Conservation (phyloP, 2,888 invertebrate genomes). For the Eristalis arbustorum region DNA sequence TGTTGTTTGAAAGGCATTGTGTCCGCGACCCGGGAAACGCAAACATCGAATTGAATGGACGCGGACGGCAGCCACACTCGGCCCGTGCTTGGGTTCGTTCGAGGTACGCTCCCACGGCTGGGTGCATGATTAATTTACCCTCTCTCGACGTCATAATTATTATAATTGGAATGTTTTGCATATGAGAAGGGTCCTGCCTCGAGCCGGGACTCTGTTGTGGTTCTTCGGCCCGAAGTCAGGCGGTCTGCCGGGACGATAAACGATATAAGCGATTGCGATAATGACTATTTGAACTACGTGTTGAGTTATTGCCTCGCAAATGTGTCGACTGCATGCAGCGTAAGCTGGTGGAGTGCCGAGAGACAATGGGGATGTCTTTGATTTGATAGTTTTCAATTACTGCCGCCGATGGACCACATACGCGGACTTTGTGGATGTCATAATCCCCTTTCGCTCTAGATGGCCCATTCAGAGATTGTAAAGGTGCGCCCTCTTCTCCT, state of each 20-base stretch:
- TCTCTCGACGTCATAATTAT: constrained; percentile 66
- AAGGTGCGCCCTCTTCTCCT: neutral
- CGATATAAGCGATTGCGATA: constrained; percentile 26
- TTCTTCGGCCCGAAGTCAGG: constrained; percentile 4
- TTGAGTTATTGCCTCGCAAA: constrained; percentile 8
- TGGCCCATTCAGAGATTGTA: neutral
- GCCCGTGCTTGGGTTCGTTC: constrained; percentile 15
- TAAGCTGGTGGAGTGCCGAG: neutral
- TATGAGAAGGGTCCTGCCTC: constrained; percentile 32
- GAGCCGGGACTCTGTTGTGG: constrained; percentile 5
- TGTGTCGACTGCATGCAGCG: neutral
- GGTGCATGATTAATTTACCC: constrained; percentile 68
- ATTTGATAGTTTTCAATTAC: neutral
- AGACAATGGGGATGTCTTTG: neutral
- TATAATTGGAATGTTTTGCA: constrained; percentile 68
- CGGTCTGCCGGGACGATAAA: constrained; percentile 44
- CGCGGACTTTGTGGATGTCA: neutral
- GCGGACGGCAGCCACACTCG: neutral
- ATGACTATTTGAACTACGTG: constrained; percentile 44
- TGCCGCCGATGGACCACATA: neutral
- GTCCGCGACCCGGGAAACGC: constrained; percentile 25
- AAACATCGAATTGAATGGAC: constrained; percentile 51
- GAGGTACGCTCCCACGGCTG: constrained; percentile 61
- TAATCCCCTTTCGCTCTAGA: neutral
- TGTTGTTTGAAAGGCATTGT: constrained; percentile 30